Base-by-base conservation (phyloP, 37 sponge, comb jelly and placozoan species). In the Haliclona indistincta region DNA sequence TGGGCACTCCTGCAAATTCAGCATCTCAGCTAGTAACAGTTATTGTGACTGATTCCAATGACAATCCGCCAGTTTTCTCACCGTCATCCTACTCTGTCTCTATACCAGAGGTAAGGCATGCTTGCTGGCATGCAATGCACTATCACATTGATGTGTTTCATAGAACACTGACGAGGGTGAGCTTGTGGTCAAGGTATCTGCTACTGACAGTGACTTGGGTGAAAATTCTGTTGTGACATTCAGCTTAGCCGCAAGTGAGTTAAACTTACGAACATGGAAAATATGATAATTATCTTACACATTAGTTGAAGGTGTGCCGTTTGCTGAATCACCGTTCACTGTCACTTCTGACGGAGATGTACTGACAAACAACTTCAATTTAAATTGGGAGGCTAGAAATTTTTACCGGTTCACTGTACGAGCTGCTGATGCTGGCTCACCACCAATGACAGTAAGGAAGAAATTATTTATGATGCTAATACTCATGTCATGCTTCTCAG, bases 361-460 rank as follows among this genome's bases (percentile, higher is more conserved):
- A 58, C 11, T 58, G 6, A 58, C 60, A 8, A 58, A 20, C 13
- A 58, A 20, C 11, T 20, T 26, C 7, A 20, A 8, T 58, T 52
- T 83, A 56, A 75, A 83, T 36, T 40, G 73, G 22, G 83, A 83
- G 39, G 49, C 52, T 55, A 39, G 68, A 8, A 64, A 22, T 40
- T 33, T 60, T 0, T 83, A 83, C 69, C 74, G 69, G 10, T 45
- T 71, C 3, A 63, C 53, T 1, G 54, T 80, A 15, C 11, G 15
- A 19, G 81, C 72, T 1, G 43, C 63, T 0, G 81, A 80, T 63
- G 23, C 10, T 15, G 76, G 60, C 11, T 6, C 25, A 25, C 60
- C 60, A 58, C 11, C 7, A n/a, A 20, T 20, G n/a, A 25, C 25
- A 25, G 60, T 58, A n/a, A 58, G 60, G 7, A n/a, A 25, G 25